Percentiles rank a stretch among this genome's conserved stretches.
Conservation (phyloP, 1,140 invertebrate species). For the Helicoverpa armigera region DNA sequence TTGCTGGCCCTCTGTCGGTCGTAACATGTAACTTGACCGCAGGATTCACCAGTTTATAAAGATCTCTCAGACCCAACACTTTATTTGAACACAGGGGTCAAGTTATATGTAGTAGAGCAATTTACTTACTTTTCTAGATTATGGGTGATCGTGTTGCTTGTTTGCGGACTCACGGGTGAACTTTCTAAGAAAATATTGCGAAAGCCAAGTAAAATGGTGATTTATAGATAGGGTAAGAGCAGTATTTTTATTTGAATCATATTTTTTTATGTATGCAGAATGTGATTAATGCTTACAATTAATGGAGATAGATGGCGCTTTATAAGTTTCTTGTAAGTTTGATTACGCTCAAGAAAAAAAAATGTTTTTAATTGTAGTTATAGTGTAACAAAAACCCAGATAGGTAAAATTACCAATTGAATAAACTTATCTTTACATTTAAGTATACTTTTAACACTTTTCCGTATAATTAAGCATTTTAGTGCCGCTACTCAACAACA, state of each 20-base stretch:
- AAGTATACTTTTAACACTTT: not conserved
- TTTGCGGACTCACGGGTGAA: slow-evolving; percentile 79
- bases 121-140: slow-evolving; percentile 76
- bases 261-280: too few relatives aligned
- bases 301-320: too few relatives aligned
- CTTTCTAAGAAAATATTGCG: slow-evolving; percentile 65
- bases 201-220: slow-evolving; percentile 23
- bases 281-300: too few relatives aligned
- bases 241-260: not conserved
- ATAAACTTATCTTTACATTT: not conserved
- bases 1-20: slow-evolving; percentile 79
- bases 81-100: not conserved
- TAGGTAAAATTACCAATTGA: too few relatives aligned
- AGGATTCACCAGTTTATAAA: slow-evolving; percentile 41
- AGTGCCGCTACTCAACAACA: slow-evolving; percentile 58
- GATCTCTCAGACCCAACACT: slow-evolving; percentile 17
- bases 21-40: slow-evolving; percentile 78
- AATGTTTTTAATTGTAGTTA: too few relatives aligned
- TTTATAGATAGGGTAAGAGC: not conserved
- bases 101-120: slow-evolving; percentile 54
- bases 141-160: slow-evolving; percentile 77
- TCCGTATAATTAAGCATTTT: not conserved
- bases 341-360: too few relatives aligned
- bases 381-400: too few relatives aligned
- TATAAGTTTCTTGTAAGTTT: too few relatives aligned